Percentiles rank a stretch among this genome's conserved stretches.
These are phyloP conservation scores for Phaonia tiefii DNA, from an alignment of 2,888 invertebrate species.

Conservation along the genomic window DNA sequence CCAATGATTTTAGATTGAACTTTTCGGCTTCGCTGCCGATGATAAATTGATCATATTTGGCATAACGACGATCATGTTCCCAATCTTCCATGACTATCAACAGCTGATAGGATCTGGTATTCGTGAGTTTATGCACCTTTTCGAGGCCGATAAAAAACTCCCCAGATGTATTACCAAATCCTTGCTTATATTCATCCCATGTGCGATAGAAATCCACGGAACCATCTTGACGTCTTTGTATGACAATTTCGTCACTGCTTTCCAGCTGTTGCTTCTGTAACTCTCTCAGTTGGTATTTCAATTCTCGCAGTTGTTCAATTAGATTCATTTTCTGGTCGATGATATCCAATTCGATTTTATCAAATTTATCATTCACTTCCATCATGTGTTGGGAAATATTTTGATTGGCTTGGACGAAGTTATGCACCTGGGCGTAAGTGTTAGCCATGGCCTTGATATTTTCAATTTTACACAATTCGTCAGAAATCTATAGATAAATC, in stretches of 20 bases:
- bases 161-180: constrained; percentile 86
- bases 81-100: constrained; percentile 84
- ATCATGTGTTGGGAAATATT: not conserved
- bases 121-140: constrained; percentile 82
- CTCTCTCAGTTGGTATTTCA: not conserved
- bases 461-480: not conserved
- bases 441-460: not conserved
- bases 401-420: not conserved
- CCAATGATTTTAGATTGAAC: constrained; percentile 84
- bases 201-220: no score
- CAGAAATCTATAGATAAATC: not conserved
- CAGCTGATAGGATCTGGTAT: constrained; percentile 81
- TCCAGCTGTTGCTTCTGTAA: not conserved
- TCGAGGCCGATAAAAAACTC: constrained; percentile 88
- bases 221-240: no score
- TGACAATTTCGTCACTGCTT: constrained; percentile 81
- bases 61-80: constrained; percentile 82
- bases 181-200: constrained; percentile 85
- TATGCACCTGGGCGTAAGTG: not conserved
- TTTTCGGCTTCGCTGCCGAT: constrained; percentile 85
- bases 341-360: no score
- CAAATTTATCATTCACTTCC: not conserved
- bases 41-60: constrained; percentile 84
- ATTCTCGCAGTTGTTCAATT: not conserved
- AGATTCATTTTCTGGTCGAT: not conserved